phyloP scores from a whole-genome alignment of 2,888 invertebrate genomes.

The Rhynchonema sp. region DNA sequence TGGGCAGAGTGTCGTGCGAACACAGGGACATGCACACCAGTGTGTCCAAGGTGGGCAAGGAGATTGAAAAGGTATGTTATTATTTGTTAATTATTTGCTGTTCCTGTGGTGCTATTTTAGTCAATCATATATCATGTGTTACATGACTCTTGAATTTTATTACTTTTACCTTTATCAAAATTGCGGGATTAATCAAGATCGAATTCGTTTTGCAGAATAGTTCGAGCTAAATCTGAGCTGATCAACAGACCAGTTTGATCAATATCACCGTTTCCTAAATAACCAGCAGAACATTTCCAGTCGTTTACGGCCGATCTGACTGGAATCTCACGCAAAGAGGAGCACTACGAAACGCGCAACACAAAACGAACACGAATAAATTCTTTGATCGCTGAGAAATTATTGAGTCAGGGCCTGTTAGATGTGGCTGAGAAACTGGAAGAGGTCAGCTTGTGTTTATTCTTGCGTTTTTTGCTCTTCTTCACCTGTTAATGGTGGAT shows the following conservation, averaged over 20 bases:
- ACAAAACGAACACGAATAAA: slow-evolving; percentile 52
- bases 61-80: slow-evolving; percentile 60
- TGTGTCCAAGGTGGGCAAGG: slow-evolving; percentile 80
- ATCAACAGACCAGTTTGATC: too few relatives aligned
- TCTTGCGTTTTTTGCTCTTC: not conserved
- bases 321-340: slow-evolving; percentile 62
- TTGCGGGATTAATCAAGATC: too few relatives aligned
- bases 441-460: slow-evolving; percentile 36
- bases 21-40: slow-evolving; percentile 57
- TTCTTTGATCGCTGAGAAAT: slow-evolving; percentile 80
- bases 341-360: slow-evolving; percentile 44
- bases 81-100: too few relatives aligned
- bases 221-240: too few relatives aligned
- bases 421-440: slow-evolving; percentile 68
- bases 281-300: too few relatives aligned
- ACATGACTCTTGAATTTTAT: too few relatives aligned
- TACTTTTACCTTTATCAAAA: too few relatives aligned
- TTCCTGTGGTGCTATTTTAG: too few relatives aligned
- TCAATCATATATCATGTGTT: too few relatives aligned
- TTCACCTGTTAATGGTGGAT: not conserved
- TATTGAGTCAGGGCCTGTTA: slow-evolving; percentile 76
- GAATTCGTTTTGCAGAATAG: too few relatives aligned
- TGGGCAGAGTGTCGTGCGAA: slow-evolving; percentile 34
- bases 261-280: too few relatives aligned
- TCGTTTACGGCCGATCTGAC: slow-evolving; percentile 80